phyloP scores from a whole-genome alignment of 2,888 invertebrate genomes.

The Autographa pulchrina region DNA sequence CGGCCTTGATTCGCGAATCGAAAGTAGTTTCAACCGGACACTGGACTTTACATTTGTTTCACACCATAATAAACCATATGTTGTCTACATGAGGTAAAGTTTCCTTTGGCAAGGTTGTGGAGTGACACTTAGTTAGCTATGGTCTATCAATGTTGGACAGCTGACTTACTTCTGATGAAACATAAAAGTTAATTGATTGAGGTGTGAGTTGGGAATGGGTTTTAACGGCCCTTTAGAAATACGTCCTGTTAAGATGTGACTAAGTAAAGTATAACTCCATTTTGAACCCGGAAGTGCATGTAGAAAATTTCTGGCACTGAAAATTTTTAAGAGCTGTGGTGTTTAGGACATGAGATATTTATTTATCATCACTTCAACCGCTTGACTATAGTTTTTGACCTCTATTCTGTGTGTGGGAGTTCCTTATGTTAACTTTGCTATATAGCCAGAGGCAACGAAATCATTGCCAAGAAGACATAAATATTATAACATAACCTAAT shows the following conservation, averaged over 20 bases:
- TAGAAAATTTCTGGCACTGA: neutral
- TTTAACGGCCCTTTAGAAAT: neutral
- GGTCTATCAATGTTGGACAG: conserved; percentile 27
- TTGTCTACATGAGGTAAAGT: conserved; percentile 6
- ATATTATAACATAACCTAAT: no score
- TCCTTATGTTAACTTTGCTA: no score
- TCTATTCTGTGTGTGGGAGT: no score
- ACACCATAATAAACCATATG: conserved; percentile 23
- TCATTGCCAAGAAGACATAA: no score
- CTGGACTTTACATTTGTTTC: conserved; percentile 41
- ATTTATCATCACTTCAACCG: no score
- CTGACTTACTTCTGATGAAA: conserved; percentile 40
- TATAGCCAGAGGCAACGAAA: no score
- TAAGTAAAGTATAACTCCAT: no score
- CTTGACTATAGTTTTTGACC: no score
- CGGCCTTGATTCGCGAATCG: conserved; percentile 81
- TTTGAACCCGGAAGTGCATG: neutral
- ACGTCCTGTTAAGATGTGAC: no score
- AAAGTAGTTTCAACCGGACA: conserved; percentile 79
- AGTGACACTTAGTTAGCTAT: conserved; percentile 50
- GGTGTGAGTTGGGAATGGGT: neutral
- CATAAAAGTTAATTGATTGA: neutral
- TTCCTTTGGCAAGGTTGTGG: conserved; percentile 15
- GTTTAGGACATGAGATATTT: no score
- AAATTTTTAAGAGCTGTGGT: neutral